Evolutionary conservation across 2,888 invertebrate species (phyloP).

Genomic region (Athalia cordata): DNA sequence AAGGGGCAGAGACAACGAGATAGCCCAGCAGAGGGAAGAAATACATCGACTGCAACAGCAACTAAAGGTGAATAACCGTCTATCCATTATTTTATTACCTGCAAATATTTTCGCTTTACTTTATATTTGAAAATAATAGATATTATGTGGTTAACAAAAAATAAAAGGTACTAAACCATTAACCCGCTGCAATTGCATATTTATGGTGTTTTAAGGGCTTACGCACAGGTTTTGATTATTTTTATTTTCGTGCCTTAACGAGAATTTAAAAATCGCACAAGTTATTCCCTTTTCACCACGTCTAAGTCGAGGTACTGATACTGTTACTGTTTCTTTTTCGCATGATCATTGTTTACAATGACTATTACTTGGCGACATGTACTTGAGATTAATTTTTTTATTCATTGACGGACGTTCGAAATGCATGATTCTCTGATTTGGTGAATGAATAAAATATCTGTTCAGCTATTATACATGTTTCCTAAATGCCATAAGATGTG

Average conservation of each 20-base stretch:
- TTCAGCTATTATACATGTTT: background rate
- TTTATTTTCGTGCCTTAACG: constrained; percentile 24
- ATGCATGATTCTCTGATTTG: background rate
- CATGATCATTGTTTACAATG: too few relatives aligned
- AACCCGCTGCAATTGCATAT: constrained; percentile 63
- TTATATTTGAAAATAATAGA: constrained; percentile 44
- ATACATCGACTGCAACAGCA: constrained; percentile 75
- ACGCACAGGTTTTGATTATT: constrained; percentile 45
- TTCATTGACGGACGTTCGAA: background rate
- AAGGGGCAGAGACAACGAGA: constrained; percentile 76
- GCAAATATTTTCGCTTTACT: constrained; percentile 31
- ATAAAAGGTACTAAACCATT: constrained; percentile 56
- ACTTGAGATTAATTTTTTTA: background rate
- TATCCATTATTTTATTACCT: constrained; percentile 39
- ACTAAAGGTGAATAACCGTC: constrained; percentile 62
- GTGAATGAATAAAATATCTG: background rate
- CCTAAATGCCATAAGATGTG: constrained; percentile 56
- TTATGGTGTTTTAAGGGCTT: constrained; percentile 60
- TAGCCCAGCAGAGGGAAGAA: constrained; percentile 70
- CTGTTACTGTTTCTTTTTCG: background rate
- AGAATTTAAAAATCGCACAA: too few relatives aligned
- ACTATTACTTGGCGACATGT: background rate
- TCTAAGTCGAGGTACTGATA: too few relatives aligned
- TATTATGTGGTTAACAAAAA: constrained; percentile 61
- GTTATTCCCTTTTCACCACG: too few relatives aligned